These are phyloP conservation scores for Holacanthella duospinosa DNA, from an alignment of 2,888 invertebrate species.

Conservation along the genomic window DNA sequence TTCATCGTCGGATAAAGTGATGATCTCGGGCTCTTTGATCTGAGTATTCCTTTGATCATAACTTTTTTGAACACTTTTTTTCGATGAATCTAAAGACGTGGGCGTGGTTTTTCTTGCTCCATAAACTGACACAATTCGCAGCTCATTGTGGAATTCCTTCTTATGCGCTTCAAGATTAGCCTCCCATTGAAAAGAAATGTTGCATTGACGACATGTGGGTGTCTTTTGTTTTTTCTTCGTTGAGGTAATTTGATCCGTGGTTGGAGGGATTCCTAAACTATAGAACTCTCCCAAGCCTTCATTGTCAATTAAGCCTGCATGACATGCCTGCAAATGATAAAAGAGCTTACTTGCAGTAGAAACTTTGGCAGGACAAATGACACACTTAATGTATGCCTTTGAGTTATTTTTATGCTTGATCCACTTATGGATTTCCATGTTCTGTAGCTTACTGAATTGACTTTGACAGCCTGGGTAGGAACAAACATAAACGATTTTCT, in stretches of 20 bases:
- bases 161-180: not conserved
- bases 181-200: not conserved
- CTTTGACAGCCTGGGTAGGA: not conserved
- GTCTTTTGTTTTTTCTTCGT: not conserved
- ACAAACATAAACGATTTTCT: not conserved
- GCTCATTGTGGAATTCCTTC: not conserved
- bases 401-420: not conserved
- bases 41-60: not conserved
- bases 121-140: not conserved
- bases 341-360: not conserved
- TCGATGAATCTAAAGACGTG: not conserved
- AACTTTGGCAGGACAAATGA: not conserved
- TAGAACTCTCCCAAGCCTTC: not conserved
- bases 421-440: not conserved
- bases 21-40: not conserved
- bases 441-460: not conserved
- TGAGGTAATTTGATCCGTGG: too few relatives aligned
- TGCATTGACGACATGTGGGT: not conserved
- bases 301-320: not conserved
- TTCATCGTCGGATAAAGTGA: not conserved
- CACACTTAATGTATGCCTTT: not conserved
- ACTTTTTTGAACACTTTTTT: not conserved
- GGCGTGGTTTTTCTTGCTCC: not conserved
- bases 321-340: not conserved
- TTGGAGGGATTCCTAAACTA: not conserved